Base-by-base conservation (phyloP, 2,113 vertebrate genomes). In the Upupa epops region DNA sequence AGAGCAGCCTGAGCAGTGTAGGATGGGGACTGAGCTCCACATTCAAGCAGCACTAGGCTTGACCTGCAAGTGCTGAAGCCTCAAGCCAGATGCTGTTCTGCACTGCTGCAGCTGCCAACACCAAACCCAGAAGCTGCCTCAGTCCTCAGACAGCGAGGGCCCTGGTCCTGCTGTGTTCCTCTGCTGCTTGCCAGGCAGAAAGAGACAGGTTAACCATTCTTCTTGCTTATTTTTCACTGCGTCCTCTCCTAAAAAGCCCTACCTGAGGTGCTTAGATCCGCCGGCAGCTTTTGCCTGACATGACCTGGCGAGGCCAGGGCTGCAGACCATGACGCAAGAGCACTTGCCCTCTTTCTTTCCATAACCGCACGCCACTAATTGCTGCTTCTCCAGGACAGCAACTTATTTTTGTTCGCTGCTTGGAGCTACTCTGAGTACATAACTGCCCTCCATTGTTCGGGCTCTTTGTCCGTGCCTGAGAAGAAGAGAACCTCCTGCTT, bases 391-490 rank as follows among this genome's bases (percentile, higher is more conserved):
- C 31, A 34, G 52, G 68, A 31, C 32, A 13, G 8, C 5, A 28
- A 74, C 7, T 5, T 37, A 63, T 71, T 90, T 92, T 37, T 77
- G 48, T 65, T 80, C 3, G 0, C 42, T 48, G 89, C 91, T 84
- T 14, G 25, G 73, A 94, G 89, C 58, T 12, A 28, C 63, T 72
- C 49, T 2, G 82, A 87, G 85, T 68, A 66, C 29, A 1, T 10
- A 89, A 74, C 74, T 37, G 71, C 59, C 31, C 68, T 76, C 25
- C 72, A 12, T 66, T 92, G 60, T 73, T 60, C 36, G 10, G 0
- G 8, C 74, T 86, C 77, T 15, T 55, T 56, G 25, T 46, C n/a
- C 8, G 1, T 5, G 6, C 21, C 20, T 0, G 3, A 2, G 0
- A 46, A 37, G 19, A 31, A 34, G 46, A 72, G 85, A 74, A 78